Evolutionary conservation across 2,888 invertebrate species (phyloP), one percentile per base, ranked within the genome.

Genomic region (Noctua janthe): DNA sequence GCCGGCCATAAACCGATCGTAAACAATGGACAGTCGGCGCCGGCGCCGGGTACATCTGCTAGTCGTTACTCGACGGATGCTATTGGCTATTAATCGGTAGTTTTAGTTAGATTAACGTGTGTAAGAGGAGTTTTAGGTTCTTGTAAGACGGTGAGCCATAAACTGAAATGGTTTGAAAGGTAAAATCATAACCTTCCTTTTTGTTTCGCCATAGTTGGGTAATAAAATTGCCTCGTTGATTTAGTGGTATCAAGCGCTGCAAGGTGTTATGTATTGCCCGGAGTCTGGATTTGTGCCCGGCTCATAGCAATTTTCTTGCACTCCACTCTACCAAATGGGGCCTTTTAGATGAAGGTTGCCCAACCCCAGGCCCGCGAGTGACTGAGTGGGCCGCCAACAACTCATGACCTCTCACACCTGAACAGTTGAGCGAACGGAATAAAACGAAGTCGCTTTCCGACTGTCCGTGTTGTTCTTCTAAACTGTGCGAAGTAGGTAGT

Each of bases 21-120:
- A 93, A 93, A 94, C 92, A 93, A 56, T 77, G 67, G 74, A 82
- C 87, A 75, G 78, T 49, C 89, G 90, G 94, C 95, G 95, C 95
- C 94, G 95, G 94, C 95, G 95, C 93, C 88, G 74, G 7, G 10
- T 47, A 81, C 92, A 92, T 92, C 85, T 92, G 92, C 70, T 75
- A 66, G n/a, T 70, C 83, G 89, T 90, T 84, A 84, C 43, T 62
- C 49, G 69, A 69, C 84, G 83, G 85, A 89, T 84, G 81, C 54
- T 76, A 87, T 84, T 84, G 72, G 47, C 76, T 80, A 72, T 80
- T 78, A 74, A 86, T 84, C 54, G 17, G 23, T 49, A 84, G 69
- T 69, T 83, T 23, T 62, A n/a, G 62, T 69, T 29, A 72, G 69
- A 70, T 76, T 17, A 39, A 13, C 47, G 56, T 79, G 7, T 39